Evolutionary conservation across 2,113 vertebrate genomes (phyloP), one percentile per base, ranked within the genome.

Genomic region (Amazona vittata): DNA sequence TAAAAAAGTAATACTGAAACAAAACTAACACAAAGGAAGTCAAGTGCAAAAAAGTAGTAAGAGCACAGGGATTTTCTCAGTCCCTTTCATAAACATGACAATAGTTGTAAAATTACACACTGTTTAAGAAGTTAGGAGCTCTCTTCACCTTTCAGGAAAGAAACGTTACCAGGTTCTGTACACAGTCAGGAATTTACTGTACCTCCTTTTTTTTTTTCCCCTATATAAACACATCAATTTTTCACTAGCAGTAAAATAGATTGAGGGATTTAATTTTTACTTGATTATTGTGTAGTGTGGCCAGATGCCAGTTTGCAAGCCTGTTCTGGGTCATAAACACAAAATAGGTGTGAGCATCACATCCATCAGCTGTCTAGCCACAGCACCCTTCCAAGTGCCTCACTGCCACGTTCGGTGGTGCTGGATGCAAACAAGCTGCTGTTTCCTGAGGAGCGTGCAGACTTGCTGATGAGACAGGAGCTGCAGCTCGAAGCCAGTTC

Each of bases 401-500:
- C 39, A 18, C 68, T 62, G 74, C 65, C 26, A 8, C 0, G 1
- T 39, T 64, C 26, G 8, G 37, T 13, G 44, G 39, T 12, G 22
- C 22, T 24, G 63, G 62, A 44, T 63, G 70, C 3, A 50, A 89
- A 86, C 14, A 33, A 71, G 53, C 41, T 37, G 8, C 43, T 35
- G 29, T 52, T 83, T 87, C 28, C 52, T 13, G 33, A 11, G n/a
- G 59, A 73, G 20, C 11, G 11, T 1, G 3, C 44, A 55, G 47
- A 29, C 12, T 44, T 17, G 16, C 43, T 1, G 29, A 50, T 8
- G 8, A 21, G n/a, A 35, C 15, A 55, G 50, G 29, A 0, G 0
- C 35, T 53, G 50, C 35, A 71, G 24, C 29, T 86, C 16, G 9
- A 39, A 64, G 12, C 10, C 21, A 5, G 12, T 22, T 60, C 50